Percentiles rank a stretch among this genome's conserved stretches.
phyloP scores from a whole-genome alignment of 2,113 vertebrate species.

The Pipa parva region DNA sequence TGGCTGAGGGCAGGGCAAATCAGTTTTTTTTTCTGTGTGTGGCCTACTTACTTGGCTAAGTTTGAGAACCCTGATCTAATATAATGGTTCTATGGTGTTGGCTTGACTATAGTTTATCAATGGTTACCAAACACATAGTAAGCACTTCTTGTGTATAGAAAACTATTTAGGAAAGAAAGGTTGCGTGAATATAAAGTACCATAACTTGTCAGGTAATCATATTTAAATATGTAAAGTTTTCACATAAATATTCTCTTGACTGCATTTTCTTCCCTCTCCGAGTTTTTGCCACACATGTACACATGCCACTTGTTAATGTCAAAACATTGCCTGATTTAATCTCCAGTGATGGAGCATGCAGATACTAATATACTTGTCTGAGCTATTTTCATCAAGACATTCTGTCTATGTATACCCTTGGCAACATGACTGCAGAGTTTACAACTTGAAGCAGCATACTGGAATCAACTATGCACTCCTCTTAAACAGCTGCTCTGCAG shows the following conservation, averaged over 20 bases:
- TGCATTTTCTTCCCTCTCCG: background rate
- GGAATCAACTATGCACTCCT: constrained; percentile 77
- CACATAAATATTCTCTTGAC: background rate
- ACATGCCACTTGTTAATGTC: constrained; percentile 44
- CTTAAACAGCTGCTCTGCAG: constrained; percentile 84
- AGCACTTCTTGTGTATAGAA: too few relatives aligned
- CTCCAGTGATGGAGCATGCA: constrained; percentile 50
- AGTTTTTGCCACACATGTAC: constrained; percentile 1
- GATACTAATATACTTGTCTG: constrained; percentile 60
- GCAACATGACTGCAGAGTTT: constrained; percentile 78
- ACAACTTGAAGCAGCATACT: constrained; percentile 80
- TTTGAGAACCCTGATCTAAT: too few relatives aligned
- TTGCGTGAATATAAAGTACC: too few relatives aligned
- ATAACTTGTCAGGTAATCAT: too few relatives aligned
- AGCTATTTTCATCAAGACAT: constrained; percentile 90
- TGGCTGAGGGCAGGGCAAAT: too few relatives aligned
- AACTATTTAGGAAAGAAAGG: too few relatives aligned
- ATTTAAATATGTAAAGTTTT: too few relatives aligned
- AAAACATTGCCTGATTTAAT: constrained; percentile 49
- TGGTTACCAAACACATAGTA: too few relatives aligned
- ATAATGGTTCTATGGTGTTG: too few relatives aligned
- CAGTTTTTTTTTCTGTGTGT: too few relatives aligned
- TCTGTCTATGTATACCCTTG: constrained; percentile 76
- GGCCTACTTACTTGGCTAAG: too few relatives aligned
- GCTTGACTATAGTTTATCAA: too few relatives aligned